Base-by-base conservation (phyloP, 2,113 vertebrate species). In the Oceanites oceanicus region DNA sequence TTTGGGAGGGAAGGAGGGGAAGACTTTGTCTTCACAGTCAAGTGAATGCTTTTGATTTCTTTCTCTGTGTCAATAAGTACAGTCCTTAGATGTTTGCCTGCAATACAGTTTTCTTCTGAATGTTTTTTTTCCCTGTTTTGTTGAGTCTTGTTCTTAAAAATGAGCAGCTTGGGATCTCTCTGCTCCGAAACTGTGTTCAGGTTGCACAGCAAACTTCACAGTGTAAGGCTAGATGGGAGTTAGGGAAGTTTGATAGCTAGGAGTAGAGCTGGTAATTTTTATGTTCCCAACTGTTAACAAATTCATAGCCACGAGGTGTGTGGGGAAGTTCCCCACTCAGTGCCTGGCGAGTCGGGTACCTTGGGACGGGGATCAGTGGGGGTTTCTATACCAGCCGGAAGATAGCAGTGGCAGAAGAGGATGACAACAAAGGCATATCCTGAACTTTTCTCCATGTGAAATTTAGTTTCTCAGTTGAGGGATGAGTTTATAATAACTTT, bases 21-120 rank as follows among this genome's bases (percentile, higher is more conserved):
- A 68, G 38, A 70, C 44, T 77, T 73, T n/a, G 49, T 75, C 67
- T 65, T 79, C 61, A 63, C 21, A 71, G 67, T 58, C 78, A 71
- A 56, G 45, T 61, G 52, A 76, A 47, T 47, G 42, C 52, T 80
- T 93, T 79, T 79, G 44, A 79, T 87, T 90, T 87, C 38, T 77
- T 75, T 62, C 50, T 75, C 49, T 88, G 4, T 91, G 77, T 77
- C 85, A 90, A 6, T 52, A 50, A 45, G 40, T 79, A 66, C 21
- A 78, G 58, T 59, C 44, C 40, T 89, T 87, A 79, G 45, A 50
- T 79, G 30, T 52, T 84, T 67, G 53, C 50, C 61, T 59, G 56
- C 3, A 19, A 49, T 61, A 63, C 10, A n/a, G 15, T 86, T 95
- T 89, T 52, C 25, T 74, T 42, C 62, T 78, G 38, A 36, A 3